These are phyloP conservation scores for Leptinotarsa lineolata DNA, from an alignment of 1,140 invertebrate species.

Conservation along the genomic window DNA sequence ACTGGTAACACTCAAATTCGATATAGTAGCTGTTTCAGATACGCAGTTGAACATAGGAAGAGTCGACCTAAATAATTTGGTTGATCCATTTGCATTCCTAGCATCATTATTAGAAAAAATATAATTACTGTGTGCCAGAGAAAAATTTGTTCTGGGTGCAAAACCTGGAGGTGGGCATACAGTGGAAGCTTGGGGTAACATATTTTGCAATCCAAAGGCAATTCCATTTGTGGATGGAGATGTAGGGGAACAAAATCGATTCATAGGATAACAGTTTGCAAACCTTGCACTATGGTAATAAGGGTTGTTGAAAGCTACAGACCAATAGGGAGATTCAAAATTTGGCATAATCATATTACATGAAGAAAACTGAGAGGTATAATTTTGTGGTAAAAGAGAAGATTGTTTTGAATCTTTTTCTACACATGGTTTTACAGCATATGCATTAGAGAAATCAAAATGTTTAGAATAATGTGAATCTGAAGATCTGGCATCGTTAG, in stretches of 20 bases:
- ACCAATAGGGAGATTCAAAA: background rate
- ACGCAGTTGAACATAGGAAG: background rate
- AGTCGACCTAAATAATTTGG: background rate
- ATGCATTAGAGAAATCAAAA: background rate
- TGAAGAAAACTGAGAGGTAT: background rate
- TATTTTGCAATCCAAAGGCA: background rate
- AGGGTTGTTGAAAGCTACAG: background rate
- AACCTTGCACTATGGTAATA: constrained; percentile 10
- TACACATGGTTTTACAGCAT: background rate
- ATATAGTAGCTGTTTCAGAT: background rate
- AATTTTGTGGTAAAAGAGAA: background rate
- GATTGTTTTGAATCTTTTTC: background rate
- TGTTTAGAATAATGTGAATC: background rate
- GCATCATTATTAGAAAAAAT: background rate
- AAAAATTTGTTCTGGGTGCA: background rate
- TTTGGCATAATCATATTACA: too few species aligned
- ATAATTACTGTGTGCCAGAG: background rate
- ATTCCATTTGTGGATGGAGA: background rate
- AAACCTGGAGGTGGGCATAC: constrained; percentile 22
- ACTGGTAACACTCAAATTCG: background rate
- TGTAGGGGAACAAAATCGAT: background rate
- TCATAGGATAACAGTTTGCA: background rate
- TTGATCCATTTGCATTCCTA: background rate
- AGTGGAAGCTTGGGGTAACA: background rate
- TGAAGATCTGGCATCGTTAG: background rate